Evolutionary conservation across 1,140 invertebrate genomes (phyloP).

Genomic region (Pogonomyrmex californicus): DNA sequence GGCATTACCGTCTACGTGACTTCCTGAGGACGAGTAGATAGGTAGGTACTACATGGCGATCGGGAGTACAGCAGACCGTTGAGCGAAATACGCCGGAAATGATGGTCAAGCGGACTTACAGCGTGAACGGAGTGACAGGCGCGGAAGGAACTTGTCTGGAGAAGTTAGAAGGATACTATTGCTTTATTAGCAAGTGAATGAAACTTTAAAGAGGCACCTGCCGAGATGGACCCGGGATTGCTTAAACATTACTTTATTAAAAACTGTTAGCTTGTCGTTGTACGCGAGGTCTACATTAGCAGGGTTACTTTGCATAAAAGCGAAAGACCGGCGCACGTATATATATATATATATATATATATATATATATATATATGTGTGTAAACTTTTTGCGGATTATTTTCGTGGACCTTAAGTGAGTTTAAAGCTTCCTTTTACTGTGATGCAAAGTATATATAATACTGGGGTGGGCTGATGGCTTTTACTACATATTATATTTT

Average conservation of each 20-base stretch:
- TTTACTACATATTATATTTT: not conserved
- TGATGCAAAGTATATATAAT: not conserved
- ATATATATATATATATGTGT: not conserved
- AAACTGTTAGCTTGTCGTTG: not conserved
- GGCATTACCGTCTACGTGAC: slow-evolving; percentile 41
- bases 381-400: slow-evolving; percentile 36
- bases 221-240: not conserved
- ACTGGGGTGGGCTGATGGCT: not conserved
- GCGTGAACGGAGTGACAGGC: slow-evolving; percentile 43
- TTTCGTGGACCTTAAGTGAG: not conserved
- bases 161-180: slow-evolving; percentile 54
- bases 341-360: not conserved
- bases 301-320: slow-evolving; percentile 11
- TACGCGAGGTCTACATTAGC: not conserved
- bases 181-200: slow-evolving; percentile 50
- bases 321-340: no score
- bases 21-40: slow-evolving; percentile 45
- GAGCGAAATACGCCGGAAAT: slow-evolving; percentile 53
- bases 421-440: not conserved
- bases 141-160: slow-evolving; percentile 53
- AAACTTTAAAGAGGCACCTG: slow-evolving; percentile 40
- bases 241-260: slow-evolving; percentile 38
- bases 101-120: slow-evolving; percentile 55
- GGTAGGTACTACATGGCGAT: slow-evolving; percentile 39
- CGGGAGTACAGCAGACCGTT: slow-evolving; percentile 47